Evolutionary conservation across 2,888 invertebrate genomes (phyloP).

Genomic region (Phlogophora meticulosa): DNA sequence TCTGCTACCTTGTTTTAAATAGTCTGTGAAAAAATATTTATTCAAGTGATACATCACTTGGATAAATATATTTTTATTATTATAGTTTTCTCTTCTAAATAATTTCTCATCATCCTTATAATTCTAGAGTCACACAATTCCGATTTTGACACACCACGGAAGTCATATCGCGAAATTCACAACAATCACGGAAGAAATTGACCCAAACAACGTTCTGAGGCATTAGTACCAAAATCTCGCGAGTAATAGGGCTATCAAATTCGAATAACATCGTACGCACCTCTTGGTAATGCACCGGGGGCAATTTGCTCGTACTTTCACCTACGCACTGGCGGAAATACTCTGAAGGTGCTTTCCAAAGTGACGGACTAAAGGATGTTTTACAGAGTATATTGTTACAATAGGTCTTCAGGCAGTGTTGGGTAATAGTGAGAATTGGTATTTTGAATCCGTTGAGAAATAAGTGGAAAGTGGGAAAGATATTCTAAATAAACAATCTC

Average conservation of each 20-base stretch:
- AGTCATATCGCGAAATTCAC: constrained; percentile 26
- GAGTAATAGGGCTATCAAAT: constrained; percentile 66
- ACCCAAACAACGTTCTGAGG: constrained; percentile 26
- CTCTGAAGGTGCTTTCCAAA: constrained; percentile 58
- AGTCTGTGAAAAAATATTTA: too few relatives aligned
- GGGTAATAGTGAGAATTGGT: constrained; percentile 31
- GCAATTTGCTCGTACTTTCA: constrained; percentile 76
- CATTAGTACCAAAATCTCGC: constrained; percentile 58
- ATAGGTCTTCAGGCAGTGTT: constrained; percentile 50
- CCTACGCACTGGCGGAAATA: constrained; percentile 72
- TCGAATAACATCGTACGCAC: constrained; percentile 66
- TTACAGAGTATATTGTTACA: constrained; percentile 41
- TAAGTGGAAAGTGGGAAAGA: constrained; percentile 1
- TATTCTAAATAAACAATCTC: not conserved
- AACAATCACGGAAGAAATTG: constrained; percentile 41
- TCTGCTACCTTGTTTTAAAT: too few relatives aligned
- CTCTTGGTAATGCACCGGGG: constrained; percentile 61
- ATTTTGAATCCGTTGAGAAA: constrained; percentile 1
- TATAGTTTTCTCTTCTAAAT: too few relatives aligned
- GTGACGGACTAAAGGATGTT: constrained; percentile 60
- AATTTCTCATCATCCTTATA: too few relatives aligned
- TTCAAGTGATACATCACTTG: too few relatives aligned
- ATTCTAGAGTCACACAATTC: not conserved
- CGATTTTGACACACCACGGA: constrained; percentile 18
- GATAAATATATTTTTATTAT: too few relatives aligned